These are phyloP conservation scores for Poecilia latipinna DNA, from an alignment of 2,113 vertebrate genomes.

Conservation along the genomic window DNA sequence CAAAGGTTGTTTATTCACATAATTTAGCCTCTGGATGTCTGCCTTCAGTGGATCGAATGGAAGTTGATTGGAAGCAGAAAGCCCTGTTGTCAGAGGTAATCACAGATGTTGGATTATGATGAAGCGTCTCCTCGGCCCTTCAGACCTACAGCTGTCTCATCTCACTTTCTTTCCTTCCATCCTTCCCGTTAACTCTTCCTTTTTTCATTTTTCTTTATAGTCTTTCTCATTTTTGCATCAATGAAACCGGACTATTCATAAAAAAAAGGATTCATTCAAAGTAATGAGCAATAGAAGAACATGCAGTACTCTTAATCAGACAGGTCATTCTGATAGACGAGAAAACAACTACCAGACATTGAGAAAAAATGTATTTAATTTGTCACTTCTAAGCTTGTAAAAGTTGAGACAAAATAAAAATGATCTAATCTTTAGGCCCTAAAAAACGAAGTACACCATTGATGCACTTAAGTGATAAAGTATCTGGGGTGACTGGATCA, in stretches of 20 bases:
- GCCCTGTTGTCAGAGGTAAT: constrained; percentile 12
- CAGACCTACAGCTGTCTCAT: constrained; percentile 3
- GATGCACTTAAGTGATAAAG: no score
- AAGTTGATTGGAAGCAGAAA: constrained; percentile 22
- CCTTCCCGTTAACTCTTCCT: constrained; percentile 5
- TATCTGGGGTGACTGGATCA: no score
- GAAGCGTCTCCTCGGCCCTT: constrained; percentile 4
- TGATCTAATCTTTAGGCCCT: no score
- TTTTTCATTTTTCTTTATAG: neutral
- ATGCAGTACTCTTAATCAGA: neutral
- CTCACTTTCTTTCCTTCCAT: neutral
- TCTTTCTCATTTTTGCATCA: neutral
- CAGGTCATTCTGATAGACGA: neutral
- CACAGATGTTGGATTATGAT: constrained; percentile 25
- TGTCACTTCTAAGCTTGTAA: no score
- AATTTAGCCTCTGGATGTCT: neutral
- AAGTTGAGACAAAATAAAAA: no score
- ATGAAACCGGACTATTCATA: neutral
- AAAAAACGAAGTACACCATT: no score
- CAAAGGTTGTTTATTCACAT: constrained; percentile 3
- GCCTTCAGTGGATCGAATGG: neutral
- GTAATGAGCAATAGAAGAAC: neutral
- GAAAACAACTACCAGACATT: neutral
- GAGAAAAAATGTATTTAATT: neutral
- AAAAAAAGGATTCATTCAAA: neutral